These are phyloP conservation scores for Bagarius yarrelli DNA, from an alignment of 2,113 vertebrate genomes.

Conservation along the genomic window DNA sequence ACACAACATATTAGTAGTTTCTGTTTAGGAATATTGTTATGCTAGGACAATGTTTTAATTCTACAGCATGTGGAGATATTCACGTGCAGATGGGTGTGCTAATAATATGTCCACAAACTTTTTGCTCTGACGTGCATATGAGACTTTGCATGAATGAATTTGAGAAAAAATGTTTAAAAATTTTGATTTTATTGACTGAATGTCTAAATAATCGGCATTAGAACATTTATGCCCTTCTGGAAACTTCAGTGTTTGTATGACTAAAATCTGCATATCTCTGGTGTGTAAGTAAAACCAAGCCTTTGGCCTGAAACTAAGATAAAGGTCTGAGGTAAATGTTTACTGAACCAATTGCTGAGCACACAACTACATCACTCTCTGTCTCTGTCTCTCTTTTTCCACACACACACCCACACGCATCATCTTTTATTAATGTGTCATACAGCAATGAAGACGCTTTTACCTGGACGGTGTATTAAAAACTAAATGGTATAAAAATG, in stretches of 20 bases:
- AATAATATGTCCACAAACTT: too few relatives aligned
- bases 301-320: constrained; percentile 22
- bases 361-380: background rate
- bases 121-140: too few relatives aligned
- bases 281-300: constrained; percentile 25
- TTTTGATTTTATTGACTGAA: too few relatives aligned
- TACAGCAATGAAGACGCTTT: background rate
- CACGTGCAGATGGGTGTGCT: too few relatives aligned
- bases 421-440: background rate
- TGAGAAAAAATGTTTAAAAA: too few relatives aligned
- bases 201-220: background rate
- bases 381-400: background rate
- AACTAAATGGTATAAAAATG: background rate
- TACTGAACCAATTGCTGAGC: constrained; percentile 13
- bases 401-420: constrained; percentile 5
- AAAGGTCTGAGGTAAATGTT: constrained; percentile 25
- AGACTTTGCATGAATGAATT: too few relatives aligned
- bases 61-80: too few relatives aligned
- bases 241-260: constrained; percentile 7
- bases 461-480: background rate
- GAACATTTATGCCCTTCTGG: constrained; percentile 3
- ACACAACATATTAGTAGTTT: too few relatives aligned
- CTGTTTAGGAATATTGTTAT: too few relatives aligned
- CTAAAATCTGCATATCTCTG: constrained; percentile 21
- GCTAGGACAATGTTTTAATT: too few relatives aligned